Percentiles rank a stretch among this genome's conserved stretches.
phyloP scores from a whole-genome alignment of 2,797 vertebrate species.

The Epinephelus malabaricus region DNA sequence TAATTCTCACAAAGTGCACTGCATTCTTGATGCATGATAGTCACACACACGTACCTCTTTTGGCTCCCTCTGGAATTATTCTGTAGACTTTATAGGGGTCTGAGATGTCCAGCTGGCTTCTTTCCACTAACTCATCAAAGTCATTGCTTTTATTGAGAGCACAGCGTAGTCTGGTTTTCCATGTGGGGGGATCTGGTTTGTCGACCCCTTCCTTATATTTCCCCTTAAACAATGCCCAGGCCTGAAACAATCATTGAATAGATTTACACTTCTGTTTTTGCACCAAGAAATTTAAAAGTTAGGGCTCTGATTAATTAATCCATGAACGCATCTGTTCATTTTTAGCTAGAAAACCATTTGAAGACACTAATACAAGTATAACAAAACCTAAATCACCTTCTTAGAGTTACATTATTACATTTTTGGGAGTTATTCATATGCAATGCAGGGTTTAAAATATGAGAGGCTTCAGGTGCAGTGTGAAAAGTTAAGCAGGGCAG shows the following conservation, averaged over 20 bases:
- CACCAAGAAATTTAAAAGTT: background rate
- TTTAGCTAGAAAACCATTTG: background rate
- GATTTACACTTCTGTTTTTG: slow-evolving; percentile 21
- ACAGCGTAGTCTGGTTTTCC: slow-evolving; percentile 98
- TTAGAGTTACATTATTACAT: background rate
- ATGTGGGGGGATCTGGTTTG: slow-evolving; percentile 98
- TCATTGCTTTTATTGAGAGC: slow-evolving; percentile 99
- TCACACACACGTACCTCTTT: slow-evolving; percentile 88
- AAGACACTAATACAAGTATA: background rate
- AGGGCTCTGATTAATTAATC: background rate
- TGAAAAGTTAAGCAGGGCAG: background rate
- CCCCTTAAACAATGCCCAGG: slow-evolving; percentile 98
- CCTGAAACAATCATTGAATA: slow-evolving; percentile 82
- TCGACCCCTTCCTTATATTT: slow-evolving; percentile 98
- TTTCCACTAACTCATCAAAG: slow-evolving; percentile 96
- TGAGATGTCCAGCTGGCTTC: slow-evolving; percentile 98
- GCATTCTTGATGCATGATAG: slow-evolving; percentile 1
- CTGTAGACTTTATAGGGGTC: slow-evolving; percentile 99
- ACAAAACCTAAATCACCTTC: background rate
- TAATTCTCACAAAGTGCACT: background rate
- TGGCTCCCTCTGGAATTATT: slow-evolving; percentile 96
- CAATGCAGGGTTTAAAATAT: background rate
- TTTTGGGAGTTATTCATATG: background rate
- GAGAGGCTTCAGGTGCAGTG: background rate
- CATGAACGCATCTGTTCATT: background rate